Percentiles rank a stretch among this genome's conserved stretches.
Evolutionary conservation across 1,140 invertebrate genomes (phyloP).

Genomic region (Ectropis grisescens): DNA sequence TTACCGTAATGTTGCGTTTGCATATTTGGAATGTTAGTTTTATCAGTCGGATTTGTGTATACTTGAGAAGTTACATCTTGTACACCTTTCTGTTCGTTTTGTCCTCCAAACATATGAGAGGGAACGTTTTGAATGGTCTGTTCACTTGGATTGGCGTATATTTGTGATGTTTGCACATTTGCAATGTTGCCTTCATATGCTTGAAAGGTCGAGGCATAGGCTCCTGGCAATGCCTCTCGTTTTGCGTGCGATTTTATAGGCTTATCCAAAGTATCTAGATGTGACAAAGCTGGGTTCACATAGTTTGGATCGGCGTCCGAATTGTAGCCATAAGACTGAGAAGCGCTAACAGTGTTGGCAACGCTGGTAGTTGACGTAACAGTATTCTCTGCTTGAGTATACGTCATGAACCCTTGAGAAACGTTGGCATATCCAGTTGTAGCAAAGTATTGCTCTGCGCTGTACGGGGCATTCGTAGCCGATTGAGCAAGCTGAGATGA

Average conservation of each 20-base stretch:
- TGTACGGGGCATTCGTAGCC: too few relatives aligned
- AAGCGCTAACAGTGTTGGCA: slow-evolving; percentile 4
- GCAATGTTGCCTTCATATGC: slow-evolving; percentile 22
- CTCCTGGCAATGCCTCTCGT: slow-evolving; percentile 44
- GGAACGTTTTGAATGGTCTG: too few relatives aligned
- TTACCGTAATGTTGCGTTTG: slow-evolving; percentile 24
- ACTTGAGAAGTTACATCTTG: too few relatives aligned
- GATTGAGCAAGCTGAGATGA: too few relatives aligned
- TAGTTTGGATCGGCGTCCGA: slow-evolving; percentile 15
- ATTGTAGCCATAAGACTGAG: slow-evolving; percentile 9
- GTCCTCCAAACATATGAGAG: too few relatives aligned
- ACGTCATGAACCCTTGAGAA: slow-evolving; percentile 30
- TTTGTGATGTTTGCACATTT: too few relatives aligned
- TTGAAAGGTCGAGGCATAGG: too few relatives aligned
- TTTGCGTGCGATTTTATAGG: slow-evolving; percentile 64
- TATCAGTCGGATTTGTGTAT: too few relatives aligned
- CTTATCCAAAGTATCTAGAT: slow-evolving; percentile 34
- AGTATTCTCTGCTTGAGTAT: slow-evolving; percentile 28
- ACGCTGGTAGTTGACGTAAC: slow-evolving; percentile 26
- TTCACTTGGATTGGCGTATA: too few relatives aligned
- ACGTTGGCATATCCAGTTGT: slow-evolving; percentile 20
- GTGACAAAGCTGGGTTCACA: slow-evolving; percentile 29
- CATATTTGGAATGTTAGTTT: too few relatives aligned
- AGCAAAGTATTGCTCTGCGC: too few relatives aligned
- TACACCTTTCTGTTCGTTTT: too few relatives aligned